Evolutionary conservation across 1,140 invertebrate genomes (phyloP), one percentile per base, ranked within the genome.

Genomic region (Trichomalopsis sarcophagae): DNA sequence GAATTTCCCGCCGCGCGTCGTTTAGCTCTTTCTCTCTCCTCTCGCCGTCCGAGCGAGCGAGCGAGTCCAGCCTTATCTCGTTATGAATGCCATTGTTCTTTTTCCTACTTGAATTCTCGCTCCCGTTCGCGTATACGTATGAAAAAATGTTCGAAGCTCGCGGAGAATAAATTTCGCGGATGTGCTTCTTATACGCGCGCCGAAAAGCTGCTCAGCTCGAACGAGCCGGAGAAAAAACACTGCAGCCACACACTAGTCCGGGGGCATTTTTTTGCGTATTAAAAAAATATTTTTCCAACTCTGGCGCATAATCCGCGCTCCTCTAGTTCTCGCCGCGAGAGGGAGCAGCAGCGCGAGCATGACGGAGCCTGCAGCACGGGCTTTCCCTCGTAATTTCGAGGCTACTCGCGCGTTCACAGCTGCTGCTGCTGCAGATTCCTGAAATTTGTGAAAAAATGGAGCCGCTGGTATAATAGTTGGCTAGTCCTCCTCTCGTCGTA

Each of bases 61-160:
- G 87, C 87, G 82, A 62, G 55, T 62, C 55, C 55, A 62, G 86
- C 82, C 86, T 78, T 86, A 86, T 84, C 87, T 88, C 89, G 85
- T 89, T 88, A 90, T 87, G 87, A 88, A 81, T 80, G 84, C 88
- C 88, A 89, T 90, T 90, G 89, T 90, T 89, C 90, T 88, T 90
- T 89, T 84, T 84, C 82, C 82, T 82, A 73, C 17, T 82, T 62
- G 44, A 74, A 55, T 62, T 62, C 55, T n/a, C 13, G 7, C 33
- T 33, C 2, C 33, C 33, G 13, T 1, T 33, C 27, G 27, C 27
- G 27, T n/a, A 33, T 33, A 33, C 6, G 33, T 55, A 55, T 40
- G 47, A 82, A 76, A 82, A 76, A 21, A 50, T 21, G 27, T 71
- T 47, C n/a, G 66, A 68, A 77, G 36, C 55, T 44, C 82, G 73